Percentiles rank a stretch among this genome's conserved stretches.
phyloP scores from a whole-genome alignment of 2,888 invertebrate species.

The Netelia melanura region DNA sequence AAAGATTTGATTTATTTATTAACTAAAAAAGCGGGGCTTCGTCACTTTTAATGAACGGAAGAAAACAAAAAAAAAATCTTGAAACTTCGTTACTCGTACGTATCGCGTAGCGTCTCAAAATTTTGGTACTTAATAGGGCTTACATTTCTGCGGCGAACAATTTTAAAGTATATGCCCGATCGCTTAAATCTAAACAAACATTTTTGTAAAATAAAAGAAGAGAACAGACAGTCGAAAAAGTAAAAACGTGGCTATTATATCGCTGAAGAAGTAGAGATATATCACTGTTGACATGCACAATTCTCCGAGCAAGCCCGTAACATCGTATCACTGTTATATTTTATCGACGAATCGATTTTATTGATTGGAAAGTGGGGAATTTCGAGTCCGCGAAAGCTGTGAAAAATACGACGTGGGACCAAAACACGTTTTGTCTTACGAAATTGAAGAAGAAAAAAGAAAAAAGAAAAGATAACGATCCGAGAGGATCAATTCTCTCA shows the following conservation, averaged over 20 bases:
- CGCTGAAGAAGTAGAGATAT: constrained; percentile 17
- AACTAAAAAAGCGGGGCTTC: constrained; percentile 16
- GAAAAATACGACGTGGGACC: constrained; percentile 54
- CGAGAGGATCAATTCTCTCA: neutral
- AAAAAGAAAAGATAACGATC: too few relatives aligned
- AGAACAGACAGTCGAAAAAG: neutral
- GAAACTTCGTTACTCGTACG: neutral
- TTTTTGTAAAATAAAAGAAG: neutral
- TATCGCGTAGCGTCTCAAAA: constrained; percentile 21
- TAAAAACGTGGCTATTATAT: constrained; percentile 14
- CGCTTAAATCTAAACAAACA: constrained; percentile 33
- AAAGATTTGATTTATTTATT: neutral
- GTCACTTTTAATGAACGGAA: constrained; percentile 4
- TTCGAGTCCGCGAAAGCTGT: constrained; percentile 37
- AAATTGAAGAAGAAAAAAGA: constrained; percentile 2
- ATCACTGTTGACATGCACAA: constrained; percentile 48
- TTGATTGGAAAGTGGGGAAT: constrained; percentile 22
- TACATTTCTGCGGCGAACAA: neutral
- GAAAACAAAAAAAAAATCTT: neutral
- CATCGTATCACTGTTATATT: constrained; percentile 22
- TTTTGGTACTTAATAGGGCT: constrained; percentile 60
- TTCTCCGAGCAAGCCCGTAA: constrained; percentile 34
- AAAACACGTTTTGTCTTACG: constrained; percentile 51
- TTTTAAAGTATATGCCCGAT: neutral
- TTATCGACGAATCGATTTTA: neutral